These are phyloP conservation scores for Mamestra configurata DNA, from an alignment of 1,140 invertebrate genomes.

Conservation along the genomic window DNA sequence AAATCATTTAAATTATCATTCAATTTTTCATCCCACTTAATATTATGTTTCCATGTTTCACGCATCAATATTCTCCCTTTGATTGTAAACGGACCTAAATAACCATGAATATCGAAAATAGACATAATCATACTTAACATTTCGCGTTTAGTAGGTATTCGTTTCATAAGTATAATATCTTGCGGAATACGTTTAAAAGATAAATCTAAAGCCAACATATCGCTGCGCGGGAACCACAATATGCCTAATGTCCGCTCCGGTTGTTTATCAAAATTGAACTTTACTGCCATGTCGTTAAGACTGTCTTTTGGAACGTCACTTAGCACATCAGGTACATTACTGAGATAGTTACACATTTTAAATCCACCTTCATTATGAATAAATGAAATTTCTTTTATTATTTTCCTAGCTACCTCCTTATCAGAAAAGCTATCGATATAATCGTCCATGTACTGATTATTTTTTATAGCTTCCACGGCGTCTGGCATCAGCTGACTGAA, in stretches of 20 bases:
- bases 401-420: conserved; percentile 53
- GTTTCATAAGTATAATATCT: background rate
- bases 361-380: conserved; percentile 67
- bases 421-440: conserved; percentile 56
- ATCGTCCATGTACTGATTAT: conserved; percentile 75
- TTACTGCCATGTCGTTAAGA: conserved; percentile 37
- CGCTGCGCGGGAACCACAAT: conserved; percentile 51
- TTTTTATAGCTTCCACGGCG: conserved; percentile 57
- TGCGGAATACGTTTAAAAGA: conserved; percentile 25
- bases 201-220: conserved; percentile 17
- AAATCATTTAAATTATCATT: no score
- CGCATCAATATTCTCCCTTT: no score
- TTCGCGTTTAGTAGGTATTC: no score
- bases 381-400: conserved; percentile 58
- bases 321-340: conserved; percentile 2
- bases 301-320: conserved; percentile 48
- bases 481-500: conserved; percentile 57
- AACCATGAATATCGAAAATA: no score
- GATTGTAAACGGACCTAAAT: no score
- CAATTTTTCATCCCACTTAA: no score
- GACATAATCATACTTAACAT: no score
- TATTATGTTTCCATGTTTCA: no score
- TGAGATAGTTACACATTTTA: conserved; percentile 50
- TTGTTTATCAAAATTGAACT: conserved; percentile 40
- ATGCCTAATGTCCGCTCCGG: conserved; percentile 56